Evolutionary conservation across 2,113 vertebrate species (phyloP).

Genomic region (Lasiurus cinereus): DNA sequence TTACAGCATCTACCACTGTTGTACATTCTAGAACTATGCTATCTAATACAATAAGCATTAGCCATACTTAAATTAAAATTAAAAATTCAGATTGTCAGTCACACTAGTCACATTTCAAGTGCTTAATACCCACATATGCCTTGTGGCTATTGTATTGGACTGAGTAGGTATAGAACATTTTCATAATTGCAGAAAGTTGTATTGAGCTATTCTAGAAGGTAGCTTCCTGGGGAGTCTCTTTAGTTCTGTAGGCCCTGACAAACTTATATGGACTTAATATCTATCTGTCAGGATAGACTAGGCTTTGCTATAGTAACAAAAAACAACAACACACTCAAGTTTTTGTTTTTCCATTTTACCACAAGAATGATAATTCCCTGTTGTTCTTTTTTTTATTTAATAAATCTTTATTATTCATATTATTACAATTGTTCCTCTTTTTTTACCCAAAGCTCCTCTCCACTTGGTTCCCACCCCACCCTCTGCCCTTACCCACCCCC

Average conservation of each 20-base stretch:
- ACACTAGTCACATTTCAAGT: not conserved
- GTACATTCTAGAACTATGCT: not conserved
- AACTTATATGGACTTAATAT: not conserved
- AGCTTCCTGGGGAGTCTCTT: not conserved
- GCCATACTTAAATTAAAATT: not conserved
- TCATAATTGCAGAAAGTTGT: not conserved
- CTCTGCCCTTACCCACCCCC: too few relatives aligned
- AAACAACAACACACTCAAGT: not conserved
- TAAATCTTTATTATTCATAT: too few relatives aligned
- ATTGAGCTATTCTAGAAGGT: not conserved
- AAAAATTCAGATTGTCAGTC: not conserved
- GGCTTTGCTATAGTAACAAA: conserved; percentile 24
- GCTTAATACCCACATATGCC: not conserved
- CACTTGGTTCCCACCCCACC: too few relatives aligned
- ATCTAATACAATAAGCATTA: not conserved
- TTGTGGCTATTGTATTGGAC: not conserved
- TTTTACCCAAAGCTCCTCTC: too few relatives aligned
- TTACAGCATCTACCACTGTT: not conserved
- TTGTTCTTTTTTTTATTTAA: too few relatives aligned
- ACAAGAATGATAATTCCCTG: too few relatives aligned
- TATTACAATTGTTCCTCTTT: too few relatives aligned
- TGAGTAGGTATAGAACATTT: not conserved
- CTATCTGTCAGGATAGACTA: not conserved
- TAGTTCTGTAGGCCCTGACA: not conserved
- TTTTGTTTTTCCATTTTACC: too few relatives aligned